Evolutionary conservation across 2,113 vertebrate species (phyloP), one percentile per base, ranked within the genome.

Genomic region (Caranx melampygus): DNA sequence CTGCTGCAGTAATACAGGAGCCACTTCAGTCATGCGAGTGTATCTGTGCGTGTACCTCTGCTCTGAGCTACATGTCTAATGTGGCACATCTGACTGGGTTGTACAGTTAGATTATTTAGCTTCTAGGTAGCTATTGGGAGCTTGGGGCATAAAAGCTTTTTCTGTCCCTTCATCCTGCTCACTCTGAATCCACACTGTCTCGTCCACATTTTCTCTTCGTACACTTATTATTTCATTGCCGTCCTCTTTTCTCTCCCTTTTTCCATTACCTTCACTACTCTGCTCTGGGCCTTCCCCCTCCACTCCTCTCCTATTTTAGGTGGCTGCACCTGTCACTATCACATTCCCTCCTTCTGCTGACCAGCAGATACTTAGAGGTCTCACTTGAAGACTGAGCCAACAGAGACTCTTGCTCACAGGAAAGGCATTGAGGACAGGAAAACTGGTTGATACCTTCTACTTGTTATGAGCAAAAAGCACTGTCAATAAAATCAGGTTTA

Each of bases 301-400:
- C 60, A 7, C 87, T 73, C 69, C 80, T 45, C 78, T 86, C 82
- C 88, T 95, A 95, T 95, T 95, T 95, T 92, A 77, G 88, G 92
- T 69, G 84, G 75, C 83, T 90, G 94, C 95, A 95, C 93, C 95
- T 95, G 95, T 95, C 93, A 90, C 90, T 91, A 94, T 94, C 89
- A 91, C 94, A 91, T 95, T 95, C 90, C 94, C 90, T 91, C 72
- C 81, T 85, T 86, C 85, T 94, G 95, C 94, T 95, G 94, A 95
- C 91, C 91, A 87, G 93, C 93, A 92, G 89, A 95, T 95, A 94
- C 69, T 94, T 84, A 9, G 79, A 86, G 85, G 71, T 85, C 85
- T 89, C 60, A 52, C 83, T 86, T 65, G 75, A 78, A 83, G 87
- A 85, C 78, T 44, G 76, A 86, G 80, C 65, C 75, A 80, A 54